Base-by-base conservation (phyloP, 2,797 vertebrate genomes). In the Acestrorhynchus altus region DNA sequence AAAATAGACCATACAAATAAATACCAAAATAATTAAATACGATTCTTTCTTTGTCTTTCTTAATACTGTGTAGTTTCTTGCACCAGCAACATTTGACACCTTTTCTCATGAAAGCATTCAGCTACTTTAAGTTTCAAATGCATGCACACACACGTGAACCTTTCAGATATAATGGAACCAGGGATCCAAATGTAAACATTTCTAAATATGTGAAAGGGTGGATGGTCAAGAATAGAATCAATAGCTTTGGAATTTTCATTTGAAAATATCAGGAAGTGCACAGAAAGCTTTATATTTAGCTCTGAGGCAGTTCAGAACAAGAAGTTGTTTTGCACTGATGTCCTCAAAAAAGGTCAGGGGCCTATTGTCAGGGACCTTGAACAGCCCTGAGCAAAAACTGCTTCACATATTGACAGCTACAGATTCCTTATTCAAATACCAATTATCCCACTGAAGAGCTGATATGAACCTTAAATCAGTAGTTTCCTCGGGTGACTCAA, bases 401-500 rank as follows among this genome's bases (percentile, higher is more conserved):
- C 39, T 64, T 64, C 5, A 44, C 39, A 40, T 39, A 9, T 26
- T 61, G 10, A 42, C 20, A 35, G 13, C 44, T 67, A 51, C 16
- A 61, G 42, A 69, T 56, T 44, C 31, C 11, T 67, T 77, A 15
- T 42, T 72, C 13, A 28, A 35, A 44, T 26, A 51, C 65, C 42
- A 67, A 20, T 60, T 51, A 1, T 24, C 31, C 47, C 47, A 46
- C 10, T 20, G 4, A 63, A 12, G 40, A 26, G 57, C 4, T 59
- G 54, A 52, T 20, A 71, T 28, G 9, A 42, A 28, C 39, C 9
- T 40, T 15, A 16, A 57, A 20, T 81, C 42, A 52, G 60, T 42
- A 59, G 44, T 10, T 15, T 15, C 9, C 65, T 78, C 66, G 64
- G n/a, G 67, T 64, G 44, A 69, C 61, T 59, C 52, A 31, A 72